Percentiles rank a stretch among this genome's conserved stretches.
Conservation (phyloP, 53 echinoderm and acorn worm species). For the Luidia sarsii region DNA sequence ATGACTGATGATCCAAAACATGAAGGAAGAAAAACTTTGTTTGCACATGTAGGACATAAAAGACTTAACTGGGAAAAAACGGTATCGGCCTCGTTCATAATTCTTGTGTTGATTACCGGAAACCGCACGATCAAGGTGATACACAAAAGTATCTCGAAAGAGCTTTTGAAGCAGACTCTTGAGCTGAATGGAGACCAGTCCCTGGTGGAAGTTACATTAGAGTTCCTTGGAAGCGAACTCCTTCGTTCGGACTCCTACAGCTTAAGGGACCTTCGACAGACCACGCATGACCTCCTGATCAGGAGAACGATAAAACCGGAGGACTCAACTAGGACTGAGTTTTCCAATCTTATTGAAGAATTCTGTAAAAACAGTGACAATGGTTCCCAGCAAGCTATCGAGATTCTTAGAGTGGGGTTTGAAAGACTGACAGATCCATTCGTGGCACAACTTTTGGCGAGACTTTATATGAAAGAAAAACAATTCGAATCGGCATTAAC, state of each 20-base stretch:
- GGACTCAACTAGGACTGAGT: constrained; percentile 56
- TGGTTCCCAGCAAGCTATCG: constrained; percentile 2
- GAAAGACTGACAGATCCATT: constrained; percentile 31
- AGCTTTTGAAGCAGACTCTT: constrained; percentile 43
- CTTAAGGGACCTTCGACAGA: background rate
- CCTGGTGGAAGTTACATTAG: constrained; percentile 39
- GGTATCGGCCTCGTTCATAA: constrained; percentile 19
- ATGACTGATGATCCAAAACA: constrained; percentile 21
- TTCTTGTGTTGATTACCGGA: constrained; percentile 34
- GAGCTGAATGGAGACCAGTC: constrained; percentile 14
- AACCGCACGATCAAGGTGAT: constrained; percentile 51
- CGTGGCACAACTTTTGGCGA: constrained; percentile 51
- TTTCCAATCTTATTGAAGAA: constrained; percentile 75
- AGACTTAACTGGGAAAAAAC: constrained; percentile 57
- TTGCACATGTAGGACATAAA: no score
- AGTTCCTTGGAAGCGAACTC: constrained; percentile 53
- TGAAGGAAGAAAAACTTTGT: background rate
- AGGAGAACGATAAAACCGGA: constrained; percentile 47
- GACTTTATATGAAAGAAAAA: constrained; percentile 10
- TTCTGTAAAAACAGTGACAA: background rate
- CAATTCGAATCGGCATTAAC: constrained; percentile 33
- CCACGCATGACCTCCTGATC: constrained; percentile 60
- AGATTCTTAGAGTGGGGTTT: constrained; percentile 21
- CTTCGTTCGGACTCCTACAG: constrained; percentile 42
- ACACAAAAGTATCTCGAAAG: constrained; percentile 59